phyloP scores from a whole-genome alignment of 2,888 invertebrate genomes.

The Leptura quadrifasciata region DNA sequence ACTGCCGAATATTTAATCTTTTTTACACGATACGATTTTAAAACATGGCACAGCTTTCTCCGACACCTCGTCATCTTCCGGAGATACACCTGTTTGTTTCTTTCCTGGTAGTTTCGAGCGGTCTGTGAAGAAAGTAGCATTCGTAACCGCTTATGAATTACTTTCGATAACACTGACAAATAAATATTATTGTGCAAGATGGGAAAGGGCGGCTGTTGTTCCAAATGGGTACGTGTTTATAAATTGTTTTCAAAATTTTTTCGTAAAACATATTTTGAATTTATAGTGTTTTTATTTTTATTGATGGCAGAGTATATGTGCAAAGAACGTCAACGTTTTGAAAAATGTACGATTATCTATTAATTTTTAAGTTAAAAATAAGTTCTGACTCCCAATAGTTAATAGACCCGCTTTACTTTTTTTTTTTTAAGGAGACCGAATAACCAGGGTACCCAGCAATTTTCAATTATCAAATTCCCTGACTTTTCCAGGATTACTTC shows the following conservation, averaged over 20 bases:
- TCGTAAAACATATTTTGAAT: no score
- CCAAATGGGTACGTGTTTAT: conserved; percentile 24
- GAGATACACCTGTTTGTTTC: conserved; percentile 9
- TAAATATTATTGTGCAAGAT: conserved; percentile 10
- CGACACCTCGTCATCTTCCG: conserved; percentile 17
- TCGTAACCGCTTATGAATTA: neutral
- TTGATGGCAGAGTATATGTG: no score
- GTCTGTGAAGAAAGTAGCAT: conserved; percentile 23
- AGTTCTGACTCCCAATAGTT: no score
- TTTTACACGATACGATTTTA: neutral
- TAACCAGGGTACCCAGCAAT: no score
- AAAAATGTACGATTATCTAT: no score
- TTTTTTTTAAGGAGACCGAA: no score
- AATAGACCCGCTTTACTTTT: no score
- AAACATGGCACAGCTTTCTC: conserved; percentile 38
- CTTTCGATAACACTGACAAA: neutral
- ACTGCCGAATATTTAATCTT: neutral
- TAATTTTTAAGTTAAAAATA: no score
- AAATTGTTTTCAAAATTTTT: neutral
- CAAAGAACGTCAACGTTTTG: no score
- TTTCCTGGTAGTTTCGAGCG: conserved; percentile 13
- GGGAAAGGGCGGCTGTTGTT: conserved; percentile 18
- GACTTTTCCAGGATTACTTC: no score
- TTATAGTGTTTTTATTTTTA: no score
- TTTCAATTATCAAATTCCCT: no score